These are phyloP conservation scores for Acipenser ruthenus DNA, from an alignment of 2,797 vertebrate species.

Conservation along the genomic window DNA sequence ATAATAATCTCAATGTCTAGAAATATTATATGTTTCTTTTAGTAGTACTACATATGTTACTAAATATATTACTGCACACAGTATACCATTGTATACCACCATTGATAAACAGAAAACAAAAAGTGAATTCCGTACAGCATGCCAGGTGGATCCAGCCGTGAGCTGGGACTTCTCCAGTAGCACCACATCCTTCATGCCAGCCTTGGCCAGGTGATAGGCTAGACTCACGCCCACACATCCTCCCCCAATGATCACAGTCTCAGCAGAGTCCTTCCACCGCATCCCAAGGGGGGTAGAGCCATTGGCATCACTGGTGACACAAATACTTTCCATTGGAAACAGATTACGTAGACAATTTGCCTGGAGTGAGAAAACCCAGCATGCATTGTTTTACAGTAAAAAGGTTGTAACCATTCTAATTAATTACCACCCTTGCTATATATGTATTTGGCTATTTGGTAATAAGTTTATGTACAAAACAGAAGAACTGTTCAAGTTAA, in stretches of 20 bases:
- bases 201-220: conserved; percentile 91
- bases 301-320: conserved; percentile 34
- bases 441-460: no score
- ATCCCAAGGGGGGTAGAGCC: conserved; percentile 37
- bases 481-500: no score
- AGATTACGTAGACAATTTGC: no score
- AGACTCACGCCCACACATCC: conserved; percentile 87
- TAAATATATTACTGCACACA: no score
- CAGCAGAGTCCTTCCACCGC: conserved; percentile 77
- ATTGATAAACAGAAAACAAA: background rate
- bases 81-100: background rate
- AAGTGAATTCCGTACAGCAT: conserved; percentile 69
- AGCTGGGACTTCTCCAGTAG: conserved; percentile 93
- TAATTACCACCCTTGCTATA: no score
- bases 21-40: no score
- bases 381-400: no score
- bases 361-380: background rate
- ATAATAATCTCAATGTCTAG: no score
- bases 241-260: conserved; percentile 89
- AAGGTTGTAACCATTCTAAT: no score
- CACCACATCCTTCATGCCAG: conserved; percentile 85
- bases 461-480: no score
- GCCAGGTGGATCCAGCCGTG: conserved; percentile 95
- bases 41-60: no score
- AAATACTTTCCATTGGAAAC: conserved; percentile 3